A percentile compares a stretch with the other conserved stretches of the same genome.
Conservation (phyloP, 2,113 vertebrate species). For the Sorex araneus region DNA sequence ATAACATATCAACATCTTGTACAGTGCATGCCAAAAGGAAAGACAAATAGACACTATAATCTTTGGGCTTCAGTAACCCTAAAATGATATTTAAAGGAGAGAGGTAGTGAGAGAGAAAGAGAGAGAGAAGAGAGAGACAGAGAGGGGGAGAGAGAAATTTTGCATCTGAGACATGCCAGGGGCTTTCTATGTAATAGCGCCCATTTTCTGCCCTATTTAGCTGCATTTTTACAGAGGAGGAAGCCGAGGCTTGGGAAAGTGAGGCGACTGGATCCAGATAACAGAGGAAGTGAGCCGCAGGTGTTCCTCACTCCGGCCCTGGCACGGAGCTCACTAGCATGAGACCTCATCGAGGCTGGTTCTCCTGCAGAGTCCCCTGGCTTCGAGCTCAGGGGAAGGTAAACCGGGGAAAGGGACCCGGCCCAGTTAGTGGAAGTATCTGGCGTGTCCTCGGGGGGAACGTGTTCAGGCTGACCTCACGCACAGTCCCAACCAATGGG, state of each 20-base stretch:
- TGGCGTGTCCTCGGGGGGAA: conserved; percentile 39
- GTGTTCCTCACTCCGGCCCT: conserved; percentile 10
- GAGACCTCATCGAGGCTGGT: no score
- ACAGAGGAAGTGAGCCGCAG: background rate
- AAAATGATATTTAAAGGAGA: background rate
- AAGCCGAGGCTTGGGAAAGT: conserved; percentile 35
- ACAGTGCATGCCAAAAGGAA: conserved; percentile 10
- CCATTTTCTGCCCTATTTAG: background rate
- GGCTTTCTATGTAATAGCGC: background rate
- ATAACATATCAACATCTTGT: background rate
- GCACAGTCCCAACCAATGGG: conserved; percentile 43
- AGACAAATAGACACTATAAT: background rate
- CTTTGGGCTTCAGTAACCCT: background rate
- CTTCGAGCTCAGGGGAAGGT: background rate
- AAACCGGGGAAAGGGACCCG: background rate
- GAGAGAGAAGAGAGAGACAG: no score
- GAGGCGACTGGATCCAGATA: background rate
- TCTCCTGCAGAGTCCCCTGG: background rate
- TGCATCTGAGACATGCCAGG: background rate
- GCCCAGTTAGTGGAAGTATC: background rate
- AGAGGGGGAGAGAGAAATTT: background rate
- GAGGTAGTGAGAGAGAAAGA: background rate
- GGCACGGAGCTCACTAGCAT: no score
- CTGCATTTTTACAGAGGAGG: background rate
- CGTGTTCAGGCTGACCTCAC: background rate